Conservation (phyloP, 2,888 invertebrate species). For the Dastarcus helophoroides region DNA sequence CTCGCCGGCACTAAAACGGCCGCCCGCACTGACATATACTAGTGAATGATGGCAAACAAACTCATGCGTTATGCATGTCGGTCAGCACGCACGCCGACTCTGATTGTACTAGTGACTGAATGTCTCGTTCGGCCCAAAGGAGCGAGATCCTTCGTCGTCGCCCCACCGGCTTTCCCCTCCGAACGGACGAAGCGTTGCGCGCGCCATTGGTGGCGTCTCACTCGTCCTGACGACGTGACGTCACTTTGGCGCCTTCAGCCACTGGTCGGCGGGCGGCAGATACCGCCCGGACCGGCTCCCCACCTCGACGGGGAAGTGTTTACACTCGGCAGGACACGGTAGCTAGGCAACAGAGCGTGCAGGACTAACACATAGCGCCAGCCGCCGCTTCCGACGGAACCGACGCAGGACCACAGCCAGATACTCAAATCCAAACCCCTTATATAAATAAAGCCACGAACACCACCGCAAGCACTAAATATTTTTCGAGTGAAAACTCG, state of each 20-base stretch:
- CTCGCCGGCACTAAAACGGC: neutral
- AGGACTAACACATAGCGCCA: slow-evolving; percentile 26
- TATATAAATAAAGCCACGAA: too few relatives aligned
- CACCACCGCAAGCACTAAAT: too few relatives aligned
- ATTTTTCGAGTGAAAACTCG: too few relatives aligned
- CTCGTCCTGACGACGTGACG: slow-evolving; percentile 29
- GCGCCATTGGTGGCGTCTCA: slow-evolving; percentile 35
- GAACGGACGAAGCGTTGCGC: slow-evolving; percentile 25
- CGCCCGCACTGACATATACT: slow-evolving; percentile 9
- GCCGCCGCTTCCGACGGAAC: slow-evolving; percentile 15
- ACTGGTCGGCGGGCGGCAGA: slow-evolving; percentile 26
- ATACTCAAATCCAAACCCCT: too few relatives aligned
- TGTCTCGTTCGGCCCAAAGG: slow-evolving; percentile 28
- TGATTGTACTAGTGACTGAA: slow-evolving; percentile 51
- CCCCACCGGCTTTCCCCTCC: slow-evolving; percentile 29
- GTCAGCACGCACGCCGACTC: slow-evolving; percentile 39
- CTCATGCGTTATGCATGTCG: slow-evolving; percentile 50
- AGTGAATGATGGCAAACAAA: slow-evolving; percentile 12
- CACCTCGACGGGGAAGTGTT: slow-evolving; percentile 37
- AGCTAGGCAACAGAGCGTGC: slow-evolving; percentile 39
- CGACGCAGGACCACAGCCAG: too few relatives aligned
- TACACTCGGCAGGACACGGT: slow-evolving; percentile 37
- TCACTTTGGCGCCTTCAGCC: slow-evolving; percentile 23
- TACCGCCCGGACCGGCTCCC: slow-evolving; percentile 26
- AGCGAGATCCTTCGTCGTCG: slow-evolving; percentile 36